Percentiles rank a stretch among this genome's conserved stretches.
Evolutionary conservation across 2,888 invertebrate genomes (phyloP).

Genomic region (Neoascia interrupta): DNA sequence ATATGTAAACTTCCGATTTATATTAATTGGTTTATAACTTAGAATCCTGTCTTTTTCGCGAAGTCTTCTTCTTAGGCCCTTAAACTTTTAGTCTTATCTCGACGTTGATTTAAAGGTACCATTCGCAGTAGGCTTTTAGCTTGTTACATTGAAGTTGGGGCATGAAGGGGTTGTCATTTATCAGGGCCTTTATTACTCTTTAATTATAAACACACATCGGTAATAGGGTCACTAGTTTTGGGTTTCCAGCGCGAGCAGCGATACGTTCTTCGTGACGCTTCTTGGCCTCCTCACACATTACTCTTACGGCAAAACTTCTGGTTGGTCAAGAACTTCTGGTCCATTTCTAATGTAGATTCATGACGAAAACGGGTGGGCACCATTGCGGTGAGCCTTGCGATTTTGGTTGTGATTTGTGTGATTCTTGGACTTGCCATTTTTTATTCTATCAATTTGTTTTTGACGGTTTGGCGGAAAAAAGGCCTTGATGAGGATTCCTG

Average conservation of each 20-base stretch:
- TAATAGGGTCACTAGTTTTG: too few species aligned
- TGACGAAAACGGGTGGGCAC: constrained; percentile 93
- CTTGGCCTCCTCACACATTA: constrained; percentile 89
- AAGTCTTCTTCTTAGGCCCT: too few species aligned
- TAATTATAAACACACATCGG: too few species aligned
- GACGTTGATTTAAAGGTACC: too few species aligned
- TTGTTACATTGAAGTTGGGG: too few species aligned
- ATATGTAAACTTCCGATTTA: too few species aligned
- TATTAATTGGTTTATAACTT: too few species aligned
- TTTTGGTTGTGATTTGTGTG: constrained; percentile 99
- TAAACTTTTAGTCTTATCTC: too few species aligned
- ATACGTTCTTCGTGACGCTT: constrained; percentile 86
- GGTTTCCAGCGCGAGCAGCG: constrained; percentile 82
- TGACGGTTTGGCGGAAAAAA: constrained; percentile 78
- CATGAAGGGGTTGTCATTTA: too few species aligned
- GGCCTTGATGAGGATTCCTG: constrained; percentile 42
- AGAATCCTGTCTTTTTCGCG: too few species aligned
- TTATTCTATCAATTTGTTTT: constrained; percentile 71
- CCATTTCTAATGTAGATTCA: constrained; percentile 98
- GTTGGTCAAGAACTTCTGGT: constrained; percentile 97
- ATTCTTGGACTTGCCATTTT: constrained; percentile 99
- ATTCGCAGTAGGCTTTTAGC: too few species aligned
- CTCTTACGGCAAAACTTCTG: constrained; percentile 97
- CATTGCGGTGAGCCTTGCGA: constrained; percentile 98
- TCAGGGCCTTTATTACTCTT: too few species aligned